Base-by-base conservation (phyloP, 2,797 vertebrate genomes). In the Melanotaenia maccullochi region DNA sequence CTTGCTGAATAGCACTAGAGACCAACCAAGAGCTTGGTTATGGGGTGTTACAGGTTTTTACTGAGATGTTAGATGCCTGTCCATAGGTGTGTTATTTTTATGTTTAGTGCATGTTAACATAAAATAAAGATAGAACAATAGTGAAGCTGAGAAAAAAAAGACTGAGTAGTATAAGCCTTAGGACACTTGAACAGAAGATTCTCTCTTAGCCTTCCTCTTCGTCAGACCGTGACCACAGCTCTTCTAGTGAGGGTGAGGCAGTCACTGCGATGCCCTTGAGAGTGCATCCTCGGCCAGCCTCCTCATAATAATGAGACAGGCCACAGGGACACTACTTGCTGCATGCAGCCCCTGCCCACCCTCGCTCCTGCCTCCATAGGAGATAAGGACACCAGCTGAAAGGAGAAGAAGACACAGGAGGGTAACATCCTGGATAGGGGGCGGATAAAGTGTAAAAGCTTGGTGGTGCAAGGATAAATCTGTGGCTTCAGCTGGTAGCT, bases 231-330 rank as follows among this genome's bases (percentile, higher is more conserved):
- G 82, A 86, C 87, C 73, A 36, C 71, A 28, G 65, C 79, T 74
- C 66, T 35, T 79, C 72, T 75, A 61, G 78, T 73, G 72, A 66
- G 74, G 80, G 20, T n/a, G 30, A 68, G 63, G 70, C 84, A 71
- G 82, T 74, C 83, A 74, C 81, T 59, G 63, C 36, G 59, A 60
- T 91, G 88, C 89, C 89, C 93, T 93, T 92, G 91, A 90, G 88
- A 87, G 82, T 4, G 24, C 67, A 66, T 89, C 86, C 84, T 77
- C 73, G 67, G 61, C 72, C 80, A 64, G 77, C 76, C 71, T 71
- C 60, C 73, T 75, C 78, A 81, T 79, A 81, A 82, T 86, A 92
- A 93, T 87, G 85, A 90, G 85, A 76, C 78, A 71, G 76, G 74
- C 84, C 86, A 80, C 78, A 71, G 60, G 8, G 79, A 81, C 9